phyloP scores from a whole-genome alignment of 1,140 invertebrate species.

The Philopotamus ludificatus region DNA sequence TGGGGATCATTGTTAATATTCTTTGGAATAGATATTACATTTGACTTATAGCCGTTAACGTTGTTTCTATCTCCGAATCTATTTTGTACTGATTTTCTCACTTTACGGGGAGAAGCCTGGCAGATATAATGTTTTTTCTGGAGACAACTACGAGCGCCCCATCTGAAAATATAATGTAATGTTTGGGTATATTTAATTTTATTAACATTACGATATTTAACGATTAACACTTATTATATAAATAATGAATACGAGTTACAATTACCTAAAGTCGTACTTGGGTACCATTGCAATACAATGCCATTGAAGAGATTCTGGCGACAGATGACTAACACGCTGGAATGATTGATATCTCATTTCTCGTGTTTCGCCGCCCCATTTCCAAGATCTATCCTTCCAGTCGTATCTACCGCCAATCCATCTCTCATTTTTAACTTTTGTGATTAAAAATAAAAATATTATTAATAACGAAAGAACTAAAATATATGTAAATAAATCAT shows the following conservation, averaged over 20 bases:
- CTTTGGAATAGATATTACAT: conserved; percentile 53
- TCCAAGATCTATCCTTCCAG: conserved; percentile 64
- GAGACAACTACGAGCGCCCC: conserved; percentile 62
- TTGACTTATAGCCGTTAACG: conserved; percentile 50
- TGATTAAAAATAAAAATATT: conserved; percentile 43
- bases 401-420: conserved; percentile 77
- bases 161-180: conserved; percentile 49
- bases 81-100: conserved; percentile 49
- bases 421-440: conserved; percentile 63
- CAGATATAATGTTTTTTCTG: conserved; percentile 66
- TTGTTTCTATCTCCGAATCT: conserved; percentile 48
- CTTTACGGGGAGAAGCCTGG: conserved; percentile 57
- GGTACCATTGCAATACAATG: conserved; percentile 69
- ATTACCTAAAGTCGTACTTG: conserved; percentile 58
- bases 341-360: conserved; percentile 66
- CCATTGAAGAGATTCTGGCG: conserved; percentile 57
- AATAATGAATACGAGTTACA: neutral
- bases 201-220: neutral
- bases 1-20: neutral
- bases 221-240: neutral
- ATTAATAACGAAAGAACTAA: neutral
- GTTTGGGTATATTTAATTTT: neutral
- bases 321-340: conserved; percentile 54
- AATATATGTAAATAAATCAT: neutral
- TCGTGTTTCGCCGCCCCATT: conserved; percentile 67